Evolutionary conservation across 1,140 invertebrate species (phyloP), one percentile per base, ranked within the genome.

Genomic region (Microplitis mediator): DNA sequence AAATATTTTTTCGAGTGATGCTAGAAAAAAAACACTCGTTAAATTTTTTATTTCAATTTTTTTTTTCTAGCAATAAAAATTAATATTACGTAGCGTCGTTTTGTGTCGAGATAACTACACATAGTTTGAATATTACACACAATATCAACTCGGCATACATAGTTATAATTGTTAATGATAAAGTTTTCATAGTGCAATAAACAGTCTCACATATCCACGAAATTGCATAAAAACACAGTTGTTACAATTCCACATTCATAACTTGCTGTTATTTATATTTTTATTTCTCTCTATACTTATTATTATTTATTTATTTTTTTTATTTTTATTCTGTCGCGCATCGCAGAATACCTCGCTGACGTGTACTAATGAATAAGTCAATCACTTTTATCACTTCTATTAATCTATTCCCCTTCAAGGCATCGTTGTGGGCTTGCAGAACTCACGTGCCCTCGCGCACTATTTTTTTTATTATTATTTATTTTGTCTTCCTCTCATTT

Each of bases 111-210:
- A 6, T 45, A 79, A 78, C 76, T 79, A 54, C 84, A 84, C 79
- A 77, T 84, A 84, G 80, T 82, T 82, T 80, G 82, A 85, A 85
- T 83, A 85, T 84, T 86, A 86, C 84, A 86, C 82, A 86, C 83
- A 81, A 84, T 86, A 85, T 82, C 85, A 85, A 86, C 81, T 82
- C 23, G 77, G 86, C 85, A 82, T 83, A 81, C 83, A 80, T 84
- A 58, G 34, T 79, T 81, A 82, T 85, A 75, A 77, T 80, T 78
- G 79, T 80, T 83, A 80, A 81, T 83, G 82, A 72, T 58, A 64
- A 54, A 84, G 82, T 77, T 83, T 81, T 83, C 4, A 81, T 78
- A 81, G 79, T 76, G 81, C 80, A 84, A 85, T 82, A 81, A 80
- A 87, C 77, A 78, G 78, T 77, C 83, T 45, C 39, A 45, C 39